Evolutionary conservation across 2,888 invertebrate genomes (phyloP), one percentile per base, ranked within the genome.

Genomic region (Aspidiotus destructor): DNA sequence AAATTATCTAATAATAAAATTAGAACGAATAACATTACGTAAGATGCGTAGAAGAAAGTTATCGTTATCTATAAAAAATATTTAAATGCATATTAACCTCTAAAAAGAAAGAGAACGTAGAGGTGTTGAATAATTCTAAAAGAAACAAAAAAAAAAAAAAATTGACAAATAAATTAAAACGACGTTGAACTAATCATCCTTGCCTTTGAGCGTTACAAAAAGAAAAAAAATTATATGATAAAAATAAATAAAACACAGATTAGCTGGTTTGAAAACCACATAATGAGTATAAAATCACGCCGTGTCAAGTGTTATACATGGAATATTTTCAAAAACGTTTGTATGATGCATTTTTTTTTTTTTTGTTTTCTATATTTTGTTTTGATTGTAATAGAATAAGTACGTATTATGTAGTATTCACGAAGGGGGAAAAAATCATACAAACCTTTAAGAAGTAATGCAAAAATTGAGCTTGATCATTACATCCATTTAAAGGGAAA

Each of bases 111-210:
- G 60, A 60, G 60, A 61, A 44, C 28, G 28, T 28, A 61, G 61
- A 63, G 52, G 41, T 63, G 41, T 44, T 62, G 6, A 57, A 15
- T n/a, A 15, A 57, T 10, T 10, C 11, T 17, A 15, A 57, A 15
- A 62, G 52, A 62, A 16, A 62, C 16, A 15, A 42, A 42, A 62
- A 62, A 42, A 41, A 28, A 62, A 15, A 60, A 48, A 48, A 62
- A 8, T 54, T 61, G 28, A 55, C 42, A 68, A 68, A 68, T 62
- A 68, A 68, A 42, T 62, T 61, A 61, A 60, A 41, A 61, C 17
- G 17, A 58, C 60, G 67, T 67, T 67, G 67, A 67, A 67, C 52
- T 48, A 28, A 67, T 67, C 67, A 67, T 67, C 67, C 67, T 67
- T 67, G 67, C 61, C 61, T 68, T 62, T 67, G 41, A 60, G 53